Evolutionary conservation across 1,140 invertebrate species (phyloP).

Genomic region (Globodera ellingtonae): DNA sequence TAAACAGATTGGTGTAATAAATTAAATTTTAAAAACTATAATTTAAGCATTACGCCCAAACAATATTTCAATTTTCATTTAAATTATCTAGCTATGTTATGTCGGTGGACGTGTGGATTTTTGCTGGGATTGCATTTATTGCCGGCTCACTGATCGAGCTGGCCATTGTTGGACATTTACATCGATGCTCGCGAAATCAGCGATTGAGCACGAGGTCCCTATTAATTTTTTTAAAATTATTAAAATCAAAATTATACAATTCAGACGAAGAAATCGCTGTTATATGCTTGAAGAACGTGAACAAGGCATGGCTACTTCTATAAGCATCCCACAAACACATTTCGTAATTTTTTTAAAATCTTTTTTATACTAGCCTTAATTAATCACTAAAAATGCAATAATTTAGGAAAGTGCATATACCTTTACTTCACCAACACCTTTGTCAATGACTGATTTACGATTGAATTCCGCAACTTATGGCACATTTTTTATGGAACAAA

Average conservation of each 20-base stretch:
- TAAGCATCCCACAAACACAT: neutral
- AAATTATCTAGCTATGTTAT: slow-evolving; percentile 41
- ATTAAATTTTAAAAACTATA: no score
- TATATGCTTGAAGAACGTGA: slow-evolving; percentile 11
- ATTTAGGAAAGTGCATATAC: neutral
- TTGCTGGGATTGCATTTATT: slow-evolving; percentile 37
- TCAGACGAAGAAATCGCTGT: neutral
- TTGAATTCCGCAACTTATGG: neutral
- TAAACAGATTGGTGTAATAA: neutral
- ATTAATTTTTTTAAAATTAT: no score
- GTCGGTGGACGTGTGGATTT: slow-evolving; percentile 50
- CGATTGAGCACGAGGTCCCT: neutral
- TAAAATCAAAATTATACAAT: neutral
- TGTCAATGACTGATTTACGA: neutral
- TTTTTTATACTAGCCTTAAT: neutral
- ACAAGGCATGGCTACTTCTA: slow-evolving; percentile 23
- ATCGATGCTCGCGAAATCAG: slow-evolving; percentile 12
- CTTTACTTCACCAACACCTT: neutral
- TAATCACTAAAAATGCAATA: neutral
- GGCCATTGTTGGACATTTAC: slow-evolving; percentile 51
- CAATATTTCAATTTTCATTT: neutral
- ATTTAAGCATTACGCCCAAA: no score
- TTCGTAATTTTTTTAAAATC: neutral
- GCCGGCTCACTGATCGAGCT: slow-evolving; percentile 42
- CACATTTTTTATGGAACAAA: neutral